phyloP scores from a whole-genome alignment of 2,797 vertebrate species.

The Amniataba percoides region DNA sequence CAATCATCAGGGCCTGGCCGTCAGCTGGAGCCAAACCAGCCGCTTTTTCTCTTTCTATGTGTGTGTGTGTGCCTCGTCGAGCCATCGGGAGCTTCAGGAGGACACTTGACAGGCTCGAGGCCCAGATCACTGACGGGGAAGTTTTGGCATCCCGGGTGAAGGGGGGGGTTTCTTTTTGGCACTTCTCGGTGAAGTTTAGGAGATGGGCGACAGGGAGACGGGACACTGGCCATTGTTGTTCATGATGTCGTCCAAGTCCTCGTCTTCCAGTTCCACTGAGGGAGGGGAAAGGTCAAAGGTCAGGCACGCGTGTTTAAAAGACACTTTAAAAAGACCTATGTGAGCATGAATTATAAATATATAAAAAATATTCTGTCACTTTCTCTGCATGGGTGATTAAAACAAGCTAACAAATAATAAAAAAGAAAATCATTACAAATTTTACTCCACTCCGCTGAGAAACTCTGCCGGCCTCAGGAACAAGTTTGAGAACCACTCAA shows the following conservation, averaged over 20 bases:
- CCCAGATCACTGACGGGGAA: slow-evolving; percentile 57
- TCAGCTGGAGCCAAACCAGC: slow-evolving; percentile 55
- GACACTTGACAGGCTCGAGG: slow-evolving; percentile 69
- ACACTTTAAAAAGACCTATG: no score
- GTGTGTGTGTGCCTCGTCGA: slow-evolving; percentile 46
- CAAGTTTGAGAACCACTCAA: background rate
- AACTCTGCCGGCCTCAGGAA: background rate
- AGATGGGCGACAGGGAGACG: slow-evolving; percentile 82
- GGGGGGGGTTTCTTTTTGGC: slow-evolving; percentile 63
- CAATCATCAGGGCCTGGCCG: slow-evolving; percentile 65
- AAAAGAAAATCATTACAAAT: background rate
- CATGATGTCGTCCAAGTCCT: slow-evolving; percentile 87
- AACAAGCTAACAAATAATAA: background rate
- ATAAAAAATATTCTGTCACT: background rate
- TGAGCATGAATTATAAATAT: background rate
- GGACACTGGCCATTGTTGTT: slow-evolving; percentile 88
- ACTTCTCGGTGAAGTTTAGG: slow-evolving; percentile 80
- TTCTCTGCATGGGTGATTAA: background rate
- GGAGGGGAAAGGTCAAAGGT: slow-evolving; percentile 32
- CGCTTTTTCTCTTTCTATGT: background rate
- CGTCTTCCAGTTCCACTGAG: slow-evolving; percentile 86
- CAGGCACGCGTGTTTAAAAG: background rate
- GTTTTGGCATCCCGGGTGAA: slow-evolving; percentile 67
- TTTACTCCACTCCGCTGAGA: background rate
- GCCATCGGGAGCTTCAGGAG: slow-evolving; percentile 63